phyloP scores from a whole-genome alignment of 2,888 invertebrate genomes.

The Falcaria lacertinaria region DNA sequence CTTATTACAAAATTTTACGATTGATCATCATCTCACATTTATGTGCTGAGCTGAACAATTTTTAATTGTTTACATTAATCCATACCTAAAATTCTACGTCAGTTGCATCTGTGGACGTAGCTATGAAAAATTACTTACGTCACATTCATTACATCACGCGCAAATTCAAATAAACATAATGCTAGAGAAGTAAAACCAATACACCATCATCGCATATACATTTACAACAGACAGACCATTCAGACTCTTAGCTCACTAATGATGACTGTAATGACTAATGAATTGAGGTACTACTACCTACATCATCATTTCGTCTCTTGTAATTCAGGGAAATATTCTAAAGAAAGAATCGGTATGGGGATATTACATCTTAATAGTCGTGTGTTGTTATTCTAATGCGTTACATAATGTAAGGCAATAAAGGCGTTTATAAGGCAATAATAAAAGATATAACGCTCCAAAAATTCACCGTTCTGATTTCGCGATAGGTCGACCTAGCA shows the following conservation, averaged over 20 bases:
- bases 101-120: constrained; percentile 16
- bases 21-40: not conserved
- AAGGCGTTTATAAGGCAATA: constrained; percentile 27
- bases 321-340: too few relatives aligned
- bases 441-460: constrained; percentile 18
- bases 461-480: constrained; percentile 36
- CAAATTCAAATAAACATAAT: constrained; percentile 42
- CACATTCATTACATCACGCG: constrained; percentile 38
- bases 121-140: constrained; percentile 25
- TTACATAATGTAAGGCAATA: not conserved
- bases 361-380: not conserved
- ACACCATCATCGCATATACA: too few relatives aligned
- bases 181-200: too few relatives aligned
- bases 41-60: too few relatives aligned
- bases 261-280: too few relatives aligned
- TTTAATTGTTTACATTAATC: not conserved
- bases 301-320: too few relatives aligned
- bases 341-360: too few relatives aligned
- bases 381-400: not conserved
- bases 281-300: too few relatives aligned
- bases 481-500: constrained; percentile 23
- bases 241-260: too few relatives aligned
- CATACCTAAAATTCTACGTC: constrained; percentile 19
- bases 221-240: too few relatives aligned
- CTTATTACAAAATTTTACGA: not conserved